These are phyloP conservation scores for Atrina japonica DNA, from an alignment of 2,888 invertebrate genomes.

Conservation along the genomic window DNA sequence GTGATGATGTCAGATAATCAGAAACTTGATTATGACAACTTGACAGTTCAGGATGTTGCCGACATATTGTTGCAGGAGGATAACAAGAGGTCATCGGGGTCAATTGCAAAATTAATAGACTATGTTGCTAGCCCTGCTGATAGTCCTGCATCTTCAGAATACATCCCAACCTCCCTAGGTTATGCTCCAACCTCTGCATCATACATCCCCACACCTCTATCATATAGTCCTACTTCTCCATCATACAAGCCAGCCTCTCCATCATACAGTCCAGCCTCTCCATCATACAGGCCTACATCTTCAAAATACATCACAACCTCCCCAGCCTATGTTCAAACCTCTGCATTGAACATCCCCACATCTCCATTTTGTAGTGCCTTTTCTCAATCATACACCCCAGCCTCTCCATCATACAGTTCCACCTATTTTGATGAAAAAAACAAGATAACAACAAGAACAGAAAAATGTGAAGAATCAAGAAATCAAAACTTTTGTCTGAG, in stretches of 20 bases:
- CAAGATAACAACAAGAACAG: too few species aligned
- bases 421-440: too few species aligned
- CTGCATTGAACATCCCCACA: not conserved
- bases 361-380: constrained; percentile 20
- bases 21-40: too few species aligned
- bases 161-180: not conserved
- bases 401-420: not conserved
- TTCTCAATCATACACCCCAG: constrained; percentile 24
- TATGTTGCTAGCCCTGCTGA: not conserved
- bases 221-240: not conserved
- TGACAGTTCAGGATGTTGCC: too few species aligned
- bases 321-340: constrained; percentile 26
- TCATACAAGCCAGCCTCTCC: not conserved
- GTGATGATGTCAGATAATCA: too few species aligned
- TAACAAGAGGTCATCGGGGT: not conserved
- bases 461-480: too few species aligned
- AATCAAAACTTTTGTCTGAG: not conserved
- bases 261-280: not conserved
- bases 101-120: not conserved
- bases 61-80: not conserved
- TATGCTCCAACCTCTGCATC: not conserved
- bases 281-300: constrained; percentile 27
- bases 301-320: constrained; percentile 34
- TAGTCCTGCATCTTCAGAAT: not conserved
- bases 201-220: not conserved